A percentile compares a stretch with the other conserved stretches of the same genome.
phyloP scores from a whole-genome alignment of 1,140 invertebrate species.

The Rhagoletis zephyria region DNA sequence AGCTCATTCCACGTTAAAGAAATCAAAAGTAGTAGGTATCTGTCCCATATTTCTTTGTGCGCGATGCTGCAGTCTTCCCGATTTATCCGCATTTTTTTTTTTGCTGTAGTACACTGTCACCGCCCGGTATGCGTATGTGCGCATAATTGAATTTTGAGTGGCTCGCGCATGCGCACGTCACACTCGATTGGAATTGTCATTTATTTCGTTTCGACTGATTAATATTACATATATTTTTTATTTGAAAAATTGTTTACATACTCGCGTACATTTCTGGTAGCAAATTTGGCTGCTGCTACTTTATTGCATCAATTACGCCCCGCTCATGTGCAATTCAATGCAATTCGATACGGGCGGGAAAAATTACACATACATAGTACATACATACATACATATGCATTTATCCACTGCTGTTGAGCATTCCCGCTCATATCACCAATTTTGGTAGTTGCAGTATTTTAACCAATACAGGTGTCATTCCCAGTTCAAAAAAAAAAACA shows the following conservation, averaged over 20 bases:
- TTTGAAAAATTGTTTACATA: neutral
- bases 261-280: neutral
- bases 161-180: constrained; percentile 29
- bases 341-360: constrained; percentile 3
- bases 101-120: neutral
- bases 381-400: neutral
- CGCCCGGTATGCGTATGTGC: neutral
- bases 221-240: constrained; percentile 21
- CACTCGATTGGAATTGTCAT: constrained; percentile 39
- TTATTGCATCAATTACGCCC: constrained; percentile 48
- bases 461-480: neutral
- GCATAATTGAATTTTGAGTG: constrained; percentile 39
- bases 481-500: neutral
- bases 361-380: neutral
- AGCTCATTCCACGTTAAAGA: too few species aligned
- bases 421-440: neutral
- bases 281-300: neutral
- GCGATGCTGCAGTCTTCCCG: too few species aligned
- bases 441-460: constrained; percentile 12
- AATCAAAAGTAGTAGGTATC: too few species aligned
- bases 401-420: neutral
- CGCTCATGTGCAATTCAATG: constrained; percentile 13
- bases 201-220: constrained; percentile 34
- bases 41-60: too few species aligned
- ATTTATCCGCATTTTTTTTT: too few species aligned